Percentiles rank a stretch among this genome's conserved stretches.
Evolutionary conservation across 2,888 invertebrate genomes (phyloP).

Genomic region (Aspidiotus destructor): DNA sequence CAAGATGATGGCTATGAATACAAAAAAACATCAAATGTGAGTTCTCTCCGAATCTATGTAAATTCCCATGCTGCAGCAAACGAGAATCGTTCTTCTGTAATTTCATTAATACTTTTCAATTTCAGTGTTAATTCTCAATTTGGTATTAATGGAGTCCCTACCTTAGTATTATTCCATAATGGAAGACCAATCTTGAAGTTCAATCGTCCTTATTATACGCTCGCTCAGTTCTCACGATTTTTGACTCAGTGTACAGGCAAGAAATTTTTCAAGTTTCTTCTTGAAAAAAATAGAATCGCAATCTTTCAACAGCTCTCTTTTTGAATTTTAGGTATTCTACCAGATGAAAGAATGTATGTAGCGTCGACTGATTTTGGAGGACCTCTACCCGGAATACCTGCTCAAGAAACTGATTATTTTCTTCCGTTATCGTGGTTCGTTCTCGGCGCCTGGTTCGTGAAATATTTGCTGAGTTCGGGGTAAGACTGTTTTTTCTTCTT

Average conservation of each 20-base stretch:
- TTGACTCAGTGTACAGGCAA: slow-evolving; percentile 59
- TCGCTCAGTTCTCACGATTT: slow-evolving; percentile 69
- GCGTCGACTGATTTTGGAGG: slow-evolving; percentile 67
- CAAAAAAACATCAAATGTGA: slow-evolving; percentile 62
- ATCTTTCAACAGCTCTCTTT: not conserved
- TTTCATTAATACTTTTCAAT: not conserved
- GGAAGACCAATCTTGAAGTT: slow-evolving; percentile 75
- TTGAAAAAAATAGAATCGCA: too few species aligned
- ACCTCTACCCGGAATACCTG: slow-evolving; percentile 68
- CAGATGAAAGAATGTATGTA: slow-evolving; percentile 50
- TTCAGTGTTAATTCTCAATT: slow-evolving; percentile 62
- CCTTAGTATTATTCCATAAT: slow-evolving; percentile 79
- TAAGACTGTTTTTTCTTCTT: not conserved
- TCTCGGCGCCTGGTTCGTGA: slow-evolving; percentile 21
- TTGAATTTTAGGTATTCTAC: slow-evolving; percentile 17
- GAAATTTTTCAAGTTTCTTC: slow-evolving; percentile 7
- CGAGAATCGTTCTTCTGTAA: not conserved
- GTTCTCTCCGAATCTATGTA: not conserved
- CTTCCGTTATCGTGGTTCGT: slow-evolving; percentile 35
- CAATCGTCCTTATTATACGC: slow-evolving; percentile 68
- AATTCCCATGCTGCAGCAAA: too few species aligned
- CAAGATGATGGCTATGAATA: slow-evolving; percentile 82
- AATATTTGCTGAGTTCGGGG: slow-evolving; percentile 16
- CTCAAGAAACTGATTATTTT: slow-evolving; percentile 68
- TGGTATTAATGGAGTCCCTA: slow-evolving; percentile 83